Evolutionary conservation across 2,113 vertebrate species (phyloP).

Genomic region (Bos indicus): DNA sequence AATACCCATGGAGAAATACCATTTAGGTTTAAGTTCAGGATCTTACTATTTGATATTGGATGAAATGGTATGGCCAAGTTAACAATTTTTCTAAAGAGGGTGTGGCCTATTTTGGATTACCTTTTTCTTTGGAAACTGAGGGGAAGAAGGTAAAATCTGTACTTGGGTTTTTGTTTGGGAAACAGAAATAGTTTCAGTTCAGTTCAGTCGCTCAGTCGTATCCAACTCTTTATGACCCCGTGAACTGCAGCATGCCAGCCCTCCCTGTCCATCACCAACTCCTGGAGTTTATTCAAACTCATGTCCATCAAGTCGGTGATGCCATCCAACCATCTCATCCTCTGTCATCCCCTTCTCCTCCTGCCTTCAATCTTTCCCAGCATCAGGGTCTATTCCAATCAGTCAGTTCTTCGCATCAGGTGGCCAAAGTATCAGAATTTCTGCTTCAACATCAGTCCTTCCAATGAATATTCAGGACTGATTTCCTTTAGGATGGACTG

Average conservation of each 20-base stretch:
- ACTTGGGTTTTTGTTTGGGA: neutral
- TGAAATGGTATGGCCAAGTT: neutral
- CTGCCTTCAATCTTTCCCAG: neutral
- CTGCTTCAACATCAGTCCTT: neutral
- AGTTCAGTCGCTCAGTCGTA: neutral
- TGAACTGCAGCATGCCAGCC: neutral
- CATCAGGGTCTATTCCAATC: neutral
- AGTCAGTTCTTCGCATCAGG: neutral
- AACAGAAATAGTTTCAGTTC: neutral
- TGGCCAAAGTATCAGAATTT: neutral
- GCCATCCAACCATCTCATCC: neutral
- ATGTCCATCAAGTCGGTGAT: neutral
- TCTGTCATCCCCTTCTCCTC: neutral
- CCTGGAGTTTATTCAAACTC: neutral
- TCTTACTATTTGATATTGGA: neutral
- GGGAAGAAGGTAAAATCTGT: neutral
- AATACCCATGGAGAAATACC: neutral
- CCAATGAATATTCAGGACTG: neutral
- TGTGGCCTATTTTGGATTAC: neutral
- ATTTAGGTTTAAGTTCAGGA: neutral
- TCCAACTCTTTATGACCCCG: neutral
- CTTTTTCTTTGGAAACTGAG: neutral
- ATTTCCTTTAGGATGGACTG: neutral
- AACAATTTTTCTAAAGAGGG: neutral
- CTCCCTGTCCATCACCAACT: neutral